Evolutionary conservation across 2,113 vertebrate species (phyloP), one percentile per base, ranked within the genome.

Genomic region (Psophia crepitans): DNA sequence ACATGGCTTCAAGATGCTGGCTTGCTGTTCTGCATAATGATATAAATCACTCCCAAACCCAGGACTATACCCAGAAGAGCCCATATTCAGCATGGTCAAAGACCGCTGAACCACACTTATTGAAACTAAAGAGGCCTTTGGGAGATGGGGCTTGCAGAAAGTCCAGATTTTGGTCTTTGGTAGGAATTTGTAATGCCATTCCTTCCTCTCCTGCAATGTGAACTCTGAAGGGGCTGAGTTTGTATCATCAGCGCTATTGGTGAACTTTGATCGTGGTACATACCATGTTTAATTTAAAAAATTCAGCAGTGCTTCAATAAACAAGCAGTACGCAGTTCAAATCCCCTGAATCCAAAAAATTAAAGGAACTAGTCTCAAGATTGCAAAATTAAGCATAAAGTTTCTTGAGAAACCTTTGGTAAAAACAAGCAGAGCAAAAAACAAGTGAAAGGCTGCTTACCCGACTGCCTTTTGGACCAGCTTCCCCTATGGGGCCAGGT

Each of bases 401-500:
- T 86, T 88, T 49, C 76, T 71, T 32, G 41, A 48, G 41, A 84
- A 87, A 23, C 26, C 14, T 81, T 60, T 57, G 58, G 30, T 81
- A 41, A 81, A 89, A 76, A 48, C 27, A 75, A 75, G 16, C 8
- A 54, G 66, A 58, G 48, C n/a, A 74, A 74, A 87, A 95, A 51
- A 70, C 58, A 94, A 89, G 73, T 21, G 23, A 90, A 92, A 94
- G 28, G 64, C 66, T 93, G 98, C 99, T 99, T 98, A 99, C 99
- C 99, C 99, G 98, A 96, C 97, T 97, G 94, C 99, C 99, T 99
- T 99, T 99, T 66, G 99, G 99, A 96, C 99, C 99, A 87, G 98
- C 56, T 69, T 98, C 98, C 97, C 99, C 99, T 99, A 99, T 94
- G 28, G 99, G 99, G 94, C 99, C 99, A 92, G 99, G 99, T 98